A percentile compares a stretch with the other conserved stretches of the same genome.
phyloP scores from a whole-genome alignment of 2,797 vertebrate genomes.

The Macroramphosus scolopax region DNA sequence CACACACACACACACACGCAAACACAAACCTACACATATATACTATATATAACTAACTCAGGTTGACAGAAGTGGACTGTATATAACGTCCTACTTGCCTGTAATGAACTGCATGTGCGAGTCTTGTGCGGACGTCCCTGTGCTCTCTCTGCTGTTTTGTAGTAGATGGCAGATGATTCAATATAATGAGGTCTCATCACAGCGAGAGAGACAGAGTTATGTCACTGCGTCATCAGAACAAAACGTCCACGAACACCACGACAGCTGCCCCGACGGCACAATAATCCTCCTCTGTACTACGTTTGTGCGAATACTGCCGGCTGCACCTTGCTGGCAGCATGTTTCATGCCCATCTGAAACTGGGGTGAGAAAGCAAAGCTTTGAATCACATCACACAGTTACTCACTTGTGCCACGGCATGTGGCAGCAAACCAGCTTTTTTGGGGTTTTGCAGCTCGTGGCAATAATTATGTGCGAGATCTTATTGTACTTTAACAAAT shows the following conservation, averaged over 20 bases:
- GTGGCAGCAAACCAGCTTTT: no score
- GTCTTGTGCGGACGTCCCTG: constrained; percentile 10
- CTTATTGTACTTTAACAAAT: no score
- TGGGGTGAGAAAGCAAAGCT: no score
- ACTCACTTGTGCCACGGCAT: no score
- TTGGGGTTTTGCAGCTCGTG: no score
- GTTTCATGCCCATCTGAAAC: no score
- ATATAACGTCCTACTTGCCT: constrained; percentile 18
- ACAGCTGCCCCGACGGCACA: no score
- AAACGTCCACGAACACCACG: constrained; percentile 12
- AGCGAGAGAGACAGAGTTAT: constrained; percentile 53
- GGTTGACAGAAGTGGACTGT: constrained; percentile 42
- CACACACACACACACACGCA: constrained; percentile 29
- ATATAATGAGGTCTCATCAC: constrained; percentile 51
- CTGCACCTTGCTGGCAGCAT: no score
- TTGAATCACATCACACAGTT: no score
- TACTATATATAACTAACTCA: constrained; percentile 40
- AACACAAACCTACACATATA: neutral
- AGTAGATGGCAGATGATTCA: constrained; percentile 49
- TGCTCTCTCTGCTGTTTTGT: constrained; percentile 9
- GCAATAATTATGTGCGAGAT: no score
- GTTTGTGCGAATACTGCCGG: no score
- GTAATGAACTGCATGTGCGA: constrained; percentile 37
- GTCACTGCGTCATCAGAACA: constrained; percentile 48
- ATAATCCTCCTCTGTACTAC: no score